Conservation (phyloP, 2,888 invertebrate species). For the Arrhopalites spinosus region DNA sequence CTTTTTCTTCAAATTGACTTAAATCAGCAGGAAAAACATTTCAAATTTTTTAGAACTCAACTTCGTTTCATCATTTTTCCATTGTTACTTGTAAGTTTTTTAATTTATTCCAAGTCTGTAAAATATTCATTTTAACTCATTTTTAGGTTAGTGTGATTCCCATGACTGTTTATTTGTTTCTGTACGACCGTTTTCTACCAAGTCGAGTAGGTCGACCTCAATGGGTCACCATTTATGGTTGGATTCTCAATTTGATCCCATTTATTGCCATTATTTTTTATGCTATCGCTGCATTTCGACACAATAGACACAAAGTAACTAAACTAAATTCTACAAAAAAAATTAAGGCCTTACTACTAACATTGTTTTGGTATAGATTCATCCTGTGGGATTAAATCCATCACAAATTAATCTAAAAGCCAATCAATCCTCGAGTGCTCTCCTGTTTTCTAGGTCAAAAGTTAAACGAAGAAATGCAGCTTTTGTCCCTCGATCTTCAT, state of each 20-base stretch:
- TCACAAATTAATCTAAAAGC: too few relatives aligned
- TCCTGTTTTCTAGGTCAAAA: too few relatives aligned
- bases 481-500: neutral
- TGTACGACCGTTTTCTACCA: neutral
- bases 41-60: constrained; percentile 39
- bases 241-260: constrained; percentile 22
- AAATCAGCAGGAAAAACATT: constrained; percentile 26
- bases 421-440: too few relatives aligned
- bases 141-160: constrained; percentile 9
- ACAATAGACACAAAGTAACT: constrained; percentile 8
- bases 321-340: neutral
- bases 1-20: constrained; percentile 43
- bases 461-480: constrained; percentile 7
- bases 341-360: neutral
- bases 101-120: neutral
- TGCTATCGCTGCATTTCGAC: too few relatives aligned
- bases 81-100: constrained; percentile 31
- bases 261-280: too few relatives aligned
- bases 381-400: too few relatives aligned
- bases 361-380: neutral
- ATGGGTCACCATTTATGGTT: constrained; percentile 12
- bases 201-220: neutral
- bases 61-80: constrained; percentile 39
- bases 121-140: neutral
- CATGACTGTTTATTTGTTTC: constrained; percentile 20